phyloP scores from a whole-genome alignment of 2,888 invertebrate species.

The Noctuana brunneofusca region DNA sequence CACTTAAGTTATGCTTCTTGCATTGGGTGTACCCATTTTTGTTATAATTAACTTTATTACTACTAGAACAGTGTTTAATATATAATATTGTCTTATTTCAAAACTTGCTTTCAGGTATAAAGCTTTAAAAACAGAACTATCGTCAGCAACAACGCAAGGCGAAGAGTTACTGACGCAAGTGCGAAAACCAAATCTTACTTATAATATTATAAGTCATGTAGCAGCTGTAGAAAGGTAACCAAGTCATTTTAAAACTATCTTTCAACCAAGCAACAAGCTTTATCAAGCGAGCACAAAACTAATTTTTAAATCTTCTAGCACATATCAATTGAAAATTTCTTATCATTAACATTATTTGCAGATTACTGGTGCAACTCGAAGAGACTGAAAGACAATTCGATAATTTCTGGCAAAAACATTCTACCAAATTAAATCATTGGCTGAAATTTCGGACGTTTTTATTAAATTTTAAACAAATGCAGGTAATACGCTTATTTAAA shows the following conservation, averaged over 20 bases:
- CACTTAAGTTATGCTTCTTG: too few species aligned
- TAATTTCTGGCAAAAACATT: conserved; percentile 96
- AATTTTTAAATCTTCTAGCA: conserved; percentile 14
- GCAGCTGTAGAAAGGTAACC: conserved; percentile 94
- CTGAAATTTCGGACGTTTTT: conserved; percentile 96
- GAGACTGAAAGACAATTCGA: conserved; percentile 97
- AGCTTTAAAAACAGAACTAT: conserved; percentile 91
- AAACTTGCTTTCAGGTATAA: conserved; percentile 77
- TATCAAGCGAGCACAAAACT: conserved; percentile 18
- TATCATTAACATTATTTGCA: conserved; percentile 65
- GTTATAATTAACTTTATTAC: too few species aligned
- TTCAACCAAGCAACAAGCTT: neutral
- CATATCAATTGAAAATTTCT: conserved; percentile 6
- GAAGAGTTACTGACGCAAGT: conserved; percentile 91
- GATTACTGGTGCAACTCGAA: conserved; percentile 95
- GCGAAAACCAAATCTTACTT: conserved; percentile 86
- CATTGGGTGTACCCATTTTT: too few species aligned
- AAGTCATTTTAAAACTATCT: neutral
- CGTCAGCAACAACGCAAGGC: conserved; percentile 94
- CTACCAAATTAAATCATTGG: conserved; percentile 93
- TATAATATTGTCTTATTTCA: neutral
- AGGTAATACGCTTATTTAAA: conserved; percentile 73
- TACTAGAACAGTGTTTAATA: too few species aligned
- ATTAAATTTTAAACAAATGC: conserved; percentile 95
- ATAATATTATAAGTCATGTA: conserved; percentile 91